Percentiles rank a stretch among this genome's conserved stretches.
phyloP scores from a whole-genome alignment of 2,113 vertebrate genomes.

The Thryonomys swinderianus region DNA sequence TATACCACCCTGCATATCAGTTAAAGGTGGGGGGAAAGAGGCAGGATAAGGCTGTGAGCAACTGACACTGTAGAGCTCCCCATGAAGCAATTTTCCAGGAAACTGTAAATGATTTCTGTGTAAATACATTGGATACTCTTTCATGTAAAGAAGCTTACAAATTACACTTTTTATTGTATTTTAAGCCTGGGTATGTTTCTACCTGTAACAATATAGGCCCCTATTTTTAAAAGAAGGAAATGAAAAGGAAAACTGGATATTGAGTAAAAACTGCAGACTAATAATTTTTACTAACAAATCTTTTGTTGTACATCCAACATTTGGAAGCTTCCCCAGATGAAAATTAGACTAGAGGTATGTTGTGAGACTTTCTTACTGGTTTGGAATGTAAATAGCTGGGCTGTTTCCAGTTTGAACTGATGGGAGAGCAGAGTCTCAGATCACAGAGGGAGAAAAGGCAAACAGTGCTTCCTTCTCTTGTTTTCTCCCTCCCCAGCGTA shows the following conservation, averaged over 20 bases:
- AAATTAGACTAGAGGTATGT: background rate
- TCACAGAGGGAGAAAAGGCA: background rate
- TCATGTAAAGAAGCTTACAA: background rate
- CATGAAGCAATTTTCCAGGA: background rate
- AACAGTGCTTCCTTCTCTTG: background rate
- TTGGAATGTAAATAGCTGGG: background rate
- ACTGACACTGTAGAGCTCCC: background rate
- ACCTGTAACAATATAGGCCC: background rate
- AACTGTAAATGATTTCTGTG: background rate
- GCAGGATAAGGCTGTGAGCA: background rate
- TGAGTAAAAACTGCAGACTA: background rate
- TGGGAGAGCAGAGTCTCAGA: background rate
- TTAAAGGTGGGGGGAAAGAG: background rate
- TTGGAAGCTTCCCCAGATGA: constrained; percentile 28
- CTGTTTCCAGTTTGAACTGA: background rate
- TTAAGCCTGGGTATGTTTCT: background rate
- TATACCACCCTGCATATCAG: background rate
- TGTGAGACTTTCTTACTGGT: background rate
- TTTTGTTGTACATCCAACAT: background rate
- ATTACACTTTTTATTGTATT: background rate
- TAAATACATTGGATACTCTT: background rate
- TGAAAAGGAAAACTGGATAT: background rate
- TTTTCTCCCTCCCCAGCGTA: background rate
- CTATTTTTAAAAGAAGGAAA: background rate
- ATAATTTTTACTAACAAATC: background rate